Conservation (phyloP, 1,140 invertebrate genomes). For the Heliconius melpomene region DNA sequence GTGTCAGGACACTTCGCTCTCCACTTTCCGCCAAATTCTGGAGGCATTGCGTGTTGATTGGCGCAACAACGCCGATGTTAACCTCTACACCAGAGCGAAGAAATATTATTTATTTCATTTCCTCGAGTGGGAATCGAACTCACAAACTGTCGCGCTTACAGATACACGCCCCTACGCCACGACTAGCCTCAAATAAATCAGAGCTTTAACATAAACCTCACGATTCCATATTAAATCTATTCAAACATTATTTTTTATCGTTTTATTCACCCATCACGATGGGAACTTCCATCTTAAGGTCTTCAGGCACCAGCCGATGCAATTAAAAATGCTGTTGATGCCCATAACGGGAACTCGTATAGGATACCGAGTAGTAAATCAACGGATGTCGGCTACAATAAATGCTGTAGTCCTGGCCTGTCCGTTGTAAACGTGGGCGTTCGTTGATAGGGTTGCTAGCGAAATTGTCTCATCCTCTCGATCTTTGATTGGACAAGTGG, state of each 20-base stretch:
- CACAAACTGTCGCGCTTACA: no score
- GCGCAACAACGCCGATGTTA: no score
- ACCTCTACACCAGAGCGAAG: no score
- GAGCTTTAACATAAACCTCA: background rate
- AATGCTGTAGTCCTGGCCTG: constrained; percentile 19
- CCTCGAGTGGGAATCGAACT: no score
- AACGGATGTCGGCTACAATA: constrained; percentile 45
- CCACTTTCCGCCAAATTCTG: no score
- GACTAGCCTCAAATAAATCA: background rate
- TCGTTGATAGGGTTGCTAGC: constrained; percentile 29
- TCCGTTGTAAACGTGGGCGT: constrained; percentile 36
- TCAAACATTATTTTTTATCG: background rate
- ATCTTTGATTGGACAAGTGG: constrained; percentile 9
- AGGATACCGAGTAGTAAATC: constrained; percentile 39
- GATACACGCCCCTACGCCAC: no score
- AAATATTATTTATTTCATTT: no score
- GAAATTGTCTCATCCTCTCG: constrained; percentile 12
- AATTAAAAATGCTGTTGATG: constrained; percentile 37
- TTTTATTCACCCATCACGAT: constrained; percentile 21
- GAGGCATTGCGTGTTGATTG: no score
- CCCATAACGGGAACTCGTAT: constrained; percentile 38
- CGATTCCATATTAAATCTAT: background rate
- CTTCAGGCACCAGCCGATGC: constrained; percentile 31
- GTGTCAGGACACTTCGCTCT: no score
- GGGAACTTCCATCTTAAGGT: constrained; percentile 36